Evolutionary conservation across 2,888 invertebrate genomes (phyloP).

Genomic region (Caenorhabditis wallacei): DNA sequence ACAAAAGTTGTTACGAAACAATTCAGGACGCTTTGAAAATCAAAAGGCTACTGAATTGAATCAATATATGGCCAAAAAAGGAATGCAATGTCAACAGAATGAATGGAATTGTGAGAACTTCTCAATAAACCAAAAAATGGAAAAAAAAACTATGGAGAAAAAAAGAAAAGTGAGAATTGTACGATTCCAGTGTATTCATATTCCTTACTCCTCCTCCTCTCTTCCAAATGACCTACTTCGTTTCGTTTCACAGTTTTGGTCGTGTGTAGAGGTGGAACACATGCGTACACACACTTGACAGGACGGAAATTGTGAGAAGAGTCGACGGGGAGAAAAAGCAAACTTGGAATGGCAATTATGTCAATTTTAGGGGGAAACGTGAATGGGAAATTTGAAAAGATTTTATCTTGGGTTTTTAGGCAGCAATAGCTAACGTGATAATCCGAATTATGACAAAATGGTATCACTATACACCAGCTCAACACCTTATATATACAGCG

Average conservation of each 20-base stretch:
- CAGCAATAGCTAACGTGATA: background rate
- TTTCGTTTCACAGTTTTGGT: slow-evolving; percentile 47
- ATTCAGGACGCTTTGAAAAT: background rate
- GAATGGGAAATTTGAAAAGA: background rate
- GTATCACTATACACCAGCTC: no score
- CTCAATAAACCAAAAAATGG: background rate
- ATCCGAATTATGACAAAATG: background rate
- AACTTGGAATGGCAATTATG: slow-evolving; percentile 52
- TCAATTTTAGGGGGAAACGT: slow-evolving; percentile 10
- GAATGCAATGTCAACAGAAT: slow-evolving; percentile 34
- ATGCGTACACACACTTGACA: slow-evolving; percentile 52
- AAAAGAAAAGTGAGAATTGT: slow-evolving; percentile 3
- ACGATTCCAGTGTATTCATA: slow-evolving; percentile 47
- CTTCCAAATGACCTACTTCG: slow-evolving; percentile 59
- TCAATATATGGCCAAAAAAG: slow-evolving; percentile 10
- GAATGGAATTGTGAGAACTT: slow-evolving; percentile 14
- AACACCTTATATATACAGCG: no score
- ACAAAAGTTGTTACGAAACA: slow-evolving; percentile 2
- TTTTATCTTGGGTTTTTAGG: no score
- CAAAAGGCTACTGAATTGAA: slow-evolving; percentile 30
- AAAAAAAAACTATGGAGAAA: slow-evolving; percentile 11
- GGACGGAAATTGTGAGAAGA: slow-evolving; percentile 2
- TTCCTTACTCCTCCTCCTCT: no score
- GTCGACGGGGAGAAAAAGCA: background rate
- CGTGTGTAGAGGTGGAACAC: slow-evolving; percentile 51